phyloP scores from a whole-genome alignment of 2,113 vertebrate genomes.

The Sclerurus mexicanus region DNA sequence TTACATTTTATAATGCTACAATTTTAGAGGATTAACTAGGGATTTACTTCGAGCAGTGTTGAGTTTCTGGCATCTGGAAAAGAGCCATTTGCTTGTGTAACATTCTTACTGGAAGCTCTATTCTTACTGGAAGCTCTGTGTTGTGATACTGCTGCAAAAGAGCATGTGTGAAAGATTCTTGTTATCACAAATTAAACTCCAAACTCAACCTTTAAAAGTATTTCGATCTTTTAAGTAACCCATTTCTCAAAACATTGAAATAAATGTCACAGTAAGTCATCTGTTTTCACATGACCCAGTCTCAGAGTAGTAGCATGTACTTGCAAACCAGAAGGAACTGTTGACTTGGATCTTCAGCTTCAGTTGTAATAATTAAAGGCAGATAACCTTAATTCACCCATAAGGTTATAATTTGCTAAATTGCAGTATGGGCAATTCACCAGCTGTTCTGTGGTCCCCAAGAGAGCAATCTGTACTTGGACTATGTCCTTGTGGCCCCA shows the following conservation, averaged over 20 bases:
- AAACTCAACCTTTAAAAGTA: not conserved
- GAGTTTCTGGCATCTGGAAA: not conserved
- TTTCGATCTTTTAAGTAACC: not conserved
- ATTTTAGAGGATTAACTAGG: not conserved
- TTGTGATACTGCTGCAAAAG: not conserved
- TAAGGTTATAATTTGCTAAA: not conserved
- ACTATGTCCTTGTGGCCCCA: not conserved
- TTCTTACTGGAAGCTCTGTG: not conserved
- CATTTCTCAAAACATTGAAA: not conserved
- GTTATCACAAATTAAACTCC: not conserved
- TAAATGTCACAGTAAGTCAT: not conserved
- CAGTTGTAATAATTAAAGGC: not conserved
- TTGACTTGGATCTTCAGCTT: not conserved
- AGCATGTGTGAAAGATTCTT: not conserved
- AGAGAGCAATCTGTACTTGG: not conserved
- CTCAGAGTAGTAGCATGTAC: not conserved
- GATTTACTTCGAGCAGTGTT: not conserved
- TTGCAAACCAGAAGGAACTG: not conserved
- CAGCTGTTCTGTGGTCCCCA: not conserved
- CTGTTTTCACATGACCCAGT: not conserved
- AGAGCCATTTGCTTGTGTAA: not conserved
- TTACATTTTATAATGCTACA: not conserved
- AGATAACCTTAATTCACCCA: not conserved
- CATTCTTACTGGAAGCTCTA: not conserved
- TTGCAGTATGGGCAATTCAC: not conserved